A percentile compares a stretch with the other conserved stretches of the same genome.
Evolutionary conservation across 1,140 invertebrate genomes (phyloP).

Genomic region (Leptoteleia sp.): DNA sequence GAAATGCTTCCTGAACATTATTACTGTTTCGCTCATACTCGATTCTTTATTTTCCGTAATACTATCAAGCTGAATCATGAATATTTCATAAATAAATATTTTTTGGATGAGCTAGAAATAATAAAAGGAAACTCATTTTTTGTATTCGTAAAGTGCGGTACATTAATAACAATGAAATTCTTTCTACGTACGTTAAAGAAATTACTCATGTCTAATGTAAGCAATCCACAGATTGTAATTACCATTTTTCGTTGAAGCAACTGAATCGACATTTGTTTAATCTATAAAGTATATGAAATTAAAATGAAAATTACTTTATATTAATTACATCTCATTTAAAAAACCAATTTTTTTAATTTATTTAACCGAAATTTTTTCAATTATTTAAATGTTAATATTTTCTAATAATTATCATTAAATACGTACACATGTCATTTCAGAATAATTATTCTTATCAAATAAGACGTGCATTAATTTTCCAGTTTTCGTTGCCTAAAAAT

Average conservation of each 20-base stretch:
- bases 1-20: slow-evolving; percentile 20
- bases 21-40: slow-evolving; percentile 33
- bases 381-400: too few relatives aligned
- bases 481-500: slow-evolving; percentile 32
- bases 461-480: slow-evolving; percentile 28
- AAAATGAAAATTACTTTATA: too few relatives aligned
- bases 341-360: too few relatives aligned
- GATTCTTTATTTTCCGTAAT: slow-evolving; percentile 36
- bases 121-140: too few relatives aligned
- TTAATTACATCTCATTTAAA: too few relatives aligned
- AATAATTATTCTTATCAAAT: slow-evolving; percentile 1
- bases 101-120: slow-evolving; percentile 43
- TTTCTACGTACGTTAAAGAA: slow-evolving; percentile 33
- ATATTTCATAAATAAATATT: slow-evolving; percentile 58
- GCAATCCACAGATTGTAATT: slow-evolving; percentile 31
- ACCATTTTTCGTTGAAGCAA: slow-evolving; percentile 30
- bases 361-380: neutral
- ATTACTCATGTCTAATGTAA: slow-evolving; percentile 36
- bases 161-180: neutral
- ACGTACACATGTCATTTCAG: slow-evolving; percentile 6
- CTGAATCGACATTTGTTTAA: slow-evolving; percentile 25
- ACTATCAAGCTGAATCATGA: slow-evolving; percentile 47
- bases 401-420: neutral
- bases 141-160: too few relatives aligned
- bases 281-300: slow-evolving; percentile 8